Evolutionary conservation across 2,888 invertebrate species (phyloP), one percentile per base, ranked within the genome.

Genomic region (Troides oblongomaculatus): DNA sequence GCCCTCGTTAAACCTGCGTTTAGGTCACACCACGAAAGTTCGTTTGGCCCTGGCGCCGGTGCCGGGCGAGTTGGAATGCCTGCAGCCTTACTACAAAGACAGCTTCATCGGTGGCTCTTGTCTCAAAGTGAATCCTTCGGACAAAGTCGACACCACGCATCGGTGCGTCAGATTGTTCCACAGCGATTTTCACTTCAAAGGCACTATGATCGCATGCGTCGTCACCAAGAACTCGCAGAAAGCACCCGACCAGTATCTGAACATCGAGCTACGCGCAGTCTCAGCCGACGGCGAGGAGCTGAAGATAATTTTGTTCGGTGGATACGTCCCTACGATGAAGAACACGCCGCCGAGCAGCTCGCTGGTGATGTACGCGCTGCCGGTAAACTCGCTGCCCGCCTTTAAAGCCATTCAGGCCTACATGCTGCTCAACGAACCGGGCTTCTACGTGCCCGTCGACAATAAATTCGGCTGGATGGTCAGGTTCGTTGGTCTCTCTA

Each of bases 101-200:
- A 89, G 89, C 72, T 94, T 92, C 78, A 84, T 79, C 30, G 94
- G 94, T 21, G 94, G 94, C 36, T 85, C 90, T 1, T 93, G 93
- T 58, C 78, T 94, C 1, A 86, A 85, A 69, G 78, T 94, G 0
- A 78, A 88, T 66, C 90, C 88, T 2, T 82, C 87, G 0, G 90
- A 90, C 73, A 69, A 36, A 7, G 39, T 78, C 4, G 72, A 75
- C 25, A 50, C 71, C 0, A 79, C 77, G 17, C 85, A 83, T 71
- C 77, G 87, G 12, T 39, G 72, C 7, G 72, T 79, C 2, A 75
- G 90, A n/a, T 72, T 93, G 36, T 83, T 92, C 61, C 83, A 86
- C 69, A 87, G 89, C 74, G 89, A 92, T 68, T 91, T 92, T 72
- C 1, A 25, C 3, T 81, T 85, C 64, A 71, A 78, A 0, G 72